These are phyloP conservation scores for Latrodectus hesperus DNA, from an alignment of 2,888 invertebrate species.

Conservation along the genomic window DNA sequence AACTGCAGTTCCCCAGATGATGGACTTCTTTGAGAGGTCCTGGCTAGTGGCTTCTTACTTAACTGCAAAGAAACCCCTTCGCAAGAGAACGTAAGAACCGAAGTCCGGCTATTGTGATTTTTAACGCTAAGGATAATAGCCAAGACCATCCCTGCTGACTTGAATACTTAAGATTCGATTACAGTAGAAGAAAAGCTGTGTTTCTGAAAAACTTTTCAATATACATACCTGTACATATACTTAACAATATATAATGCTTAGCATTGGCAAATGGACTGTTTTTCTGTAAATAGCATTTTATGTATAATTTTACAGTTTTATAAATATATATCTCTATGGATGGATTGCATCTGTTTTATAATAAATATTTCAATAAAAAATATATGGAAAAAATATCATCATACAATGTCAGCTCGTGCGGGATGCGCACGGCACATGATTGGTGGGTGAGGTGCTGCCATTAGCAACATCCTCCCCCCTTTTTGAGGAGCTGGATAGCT, in stretches of 20 bases:
- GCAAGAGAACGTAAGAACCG: slow-evolving; percentile 44
- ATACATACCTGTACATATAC: slow-evolving; percentile 35
- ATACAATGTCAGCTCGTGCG: too few relatives aligned
- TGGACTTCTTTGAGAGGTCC: slow-evolving; percentile 53
- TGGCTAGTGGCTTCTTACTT: slow-evolving; percentile 64
- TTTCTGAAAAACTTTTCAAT: too few relatives aligned
- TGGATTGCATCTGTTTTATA: slow-evolving; percentile 32
- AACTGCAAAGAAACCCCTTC: slow-evolving; percentile 23
- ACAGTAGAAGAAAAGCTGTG: too few relatives aligned
- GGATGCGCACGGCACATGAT: too few relatives aligned
- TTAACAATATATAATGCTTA: background rate
- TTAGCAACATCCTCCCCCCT: too few relatives aligned
- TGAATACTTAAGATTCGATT: too few relatives aligned
- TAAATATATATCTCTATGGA: slow-evolving; percentile 32
- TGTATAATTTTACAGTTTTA: slow-evolving; percentile 47
- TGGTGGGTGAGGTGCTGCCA: too few relatives aligned
- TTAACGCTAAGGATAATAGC: background rate
- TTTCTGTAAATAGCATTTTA: slow-evolving; percentile 50
- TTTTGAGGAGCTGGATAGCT: too few relatives aligned
- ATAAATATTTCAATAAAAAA: slow-evolving; percentile 34
- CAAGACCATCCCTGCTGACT: too few relatives aligned
- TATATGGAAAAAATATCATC: too few relatives aligned
- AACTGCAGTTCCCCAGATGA: slow-evolving; percentile 23
- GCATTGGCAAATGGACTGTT: background rate
- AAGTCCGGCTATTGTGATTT: background rate